Evolutionary conservation across 2,113 vertebrate genomes (phyloP), one percentile per base, ranked within the genome.

Genomic region (Pollimyrus isidori): DNA sequence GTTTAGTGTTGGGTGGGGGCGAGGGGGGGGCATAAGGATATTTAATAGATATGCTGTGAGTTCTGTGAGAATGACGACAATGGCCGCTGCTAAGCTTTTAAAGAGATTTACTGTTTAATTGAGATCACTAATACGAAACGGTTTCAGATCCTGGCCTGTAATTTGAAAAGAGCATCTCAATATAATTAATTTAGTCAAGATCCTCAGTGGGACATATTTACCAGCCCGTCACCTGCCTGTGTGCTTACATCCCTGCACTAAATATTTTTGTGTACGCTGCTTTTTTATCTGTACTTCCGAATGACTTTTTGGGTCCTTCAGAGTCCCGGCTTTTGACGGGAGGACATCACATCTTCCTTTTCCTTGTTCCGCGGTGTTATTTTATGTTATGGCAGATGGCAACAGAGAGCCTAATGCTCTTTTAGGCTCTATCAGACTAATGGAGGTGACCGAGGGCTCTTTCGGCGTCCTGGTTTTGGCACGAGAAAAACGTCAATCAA

Each of bases 361-460:
- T 88, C 89, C 90, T 53, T 17, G 39, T 46, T 69, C 91, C 95
- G 94, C 93, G 95, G 95, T 96, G 95, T 96, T 96, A 96, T 96
- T 96, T 96, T 95, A 95, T 94, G 96, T 97, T 96, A 96, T 97
- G 96, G 97, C 96, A 97, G 96, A 97, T 97, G 96, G 97, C 94
- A 95, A 93, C 94, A 95, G 94, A 94, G 95, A 95, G 94, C 94
- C 93, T 95, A 93, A 94, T 95, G 95, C 95, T 96, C 95, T 97
- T 96, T 96, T 96, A 94, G 95, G 94, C 93, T 93, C 95, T 95
- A 92, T 96, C 96, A 94, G 95, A 95, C 94, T 97, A 97, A 97
- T 97, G 96, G 96, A 97, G 96, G 96, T 96, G 95, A 96, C 95
- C 93, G 93, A 93, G 96, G 95, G 95, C 95, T 95, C 95, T 96